Conservation (phyloP, 2,888 invertebrate genomes). For the Nomada flava region DNA sequence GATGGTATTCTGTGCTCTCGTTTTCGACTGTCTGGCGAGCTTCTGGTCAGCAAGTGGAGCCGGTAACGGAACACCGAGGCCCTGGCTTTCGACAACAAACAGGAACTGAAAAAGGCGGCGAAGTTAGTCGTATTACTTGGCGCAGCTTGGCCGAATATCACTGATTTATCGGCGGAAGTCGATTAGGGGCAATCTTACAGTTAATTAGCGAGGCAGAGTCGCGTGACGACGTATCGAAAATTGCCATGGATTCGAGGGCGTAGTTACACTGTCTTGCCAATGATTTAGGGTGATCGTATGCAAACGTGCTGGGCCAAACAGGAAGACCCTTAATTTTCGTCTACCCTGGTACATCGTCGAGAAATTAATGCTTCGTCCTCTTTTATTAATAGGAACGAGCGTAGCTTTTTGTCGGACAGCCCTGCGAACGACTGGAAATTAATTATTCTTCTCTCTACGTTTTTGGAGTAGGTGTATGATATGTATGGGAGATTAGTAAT, state of each 20-base stretch:
- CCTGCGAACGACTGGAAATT: not conserved
- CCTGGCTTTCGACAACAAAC: conserved; percentile 77
- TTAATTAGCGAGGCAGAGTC: conserved; percentile 66
- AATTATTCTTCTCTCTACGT: not conserved
- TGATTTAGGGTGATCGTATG: conserved; percentile 50
- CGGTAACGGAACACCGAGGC: conserved; percentile 68
- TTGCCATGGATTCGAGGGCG: conserved; percentile 33
- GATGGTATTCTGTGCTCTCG: conserved; percentile 31
- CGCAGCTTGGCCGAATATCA: conserved; percentile 45
- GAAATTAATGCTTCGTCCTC: conserved; percentile 6
- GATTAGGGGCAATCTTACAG: conserved; percentile 78
- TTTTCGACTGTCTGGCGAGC: conserved; percentile 54
- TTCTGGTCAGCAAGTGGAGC: conserved; percentile 67
- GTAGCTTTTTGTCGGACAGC: not conserved
- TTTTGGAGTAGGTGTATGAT: too few species aligned
- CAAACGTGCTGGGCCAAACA: conserved; percentile 10
- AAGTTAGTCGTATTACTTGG: conserved; percentile 76
- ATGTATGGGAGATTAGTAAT: too few species aligned
- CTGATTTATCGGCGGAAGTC: conserved; percentile 80
- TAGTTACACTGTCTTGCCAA: not conserved
- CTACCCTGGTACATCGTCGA: not conserved
- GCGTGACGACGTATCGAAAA: conserved; percentile 50
- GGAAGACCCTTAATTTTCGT: not conserved
- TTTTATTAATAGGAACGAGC: not conserved
- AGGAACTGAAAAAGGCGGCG: conserved; percentile 76